A percentile compares a stretch with the other conserved stretches of the same genome.
These are phyloP conservation scores for Erebia palarica DNA, from an alignment of 2,888 invertebrate species.

Conservation along the genomic window DNA sequence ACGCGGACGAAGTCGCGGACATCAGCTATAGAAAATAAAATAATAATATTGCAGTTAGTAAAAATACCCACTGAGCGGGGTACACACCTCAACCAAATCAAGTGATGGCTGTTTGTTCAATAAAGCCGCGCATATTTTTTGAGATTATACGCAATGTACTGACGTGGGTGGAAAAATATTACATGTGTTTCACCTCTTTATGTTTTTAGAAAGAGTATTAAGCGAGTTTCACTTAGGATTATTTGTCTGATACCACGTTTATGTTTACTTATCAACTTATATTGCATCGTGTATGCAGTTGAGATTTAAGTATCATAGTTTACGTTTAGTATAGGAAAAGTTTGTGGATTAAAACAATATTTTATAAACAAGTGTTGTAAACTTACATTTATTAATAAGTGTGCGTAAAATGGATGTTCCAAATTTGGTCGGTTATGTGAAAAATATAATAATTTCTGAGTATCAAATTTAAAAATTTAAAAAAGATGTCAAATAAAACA, in stretches of 20 bases:
- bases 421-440: not conserved
- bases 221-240: conserved; percentile 32
- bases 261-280: conserved; percentile 26
- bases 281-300: conserved; percentile 21
- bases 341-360: conserved; percentile 16
- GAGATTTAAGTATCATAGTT: not conserved
- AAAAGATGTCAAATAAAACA: conserved; percentile 87
- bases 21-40: not conserved
- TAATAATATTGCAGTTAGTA: not conserved
- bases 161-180: conserved; percentile 33
- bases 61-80: conserved; percentile 1
- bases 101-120: conserved; percentile 57
- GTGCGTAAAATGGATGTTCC: not conserved
- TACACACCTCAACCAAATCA: conserved; percentile 26
- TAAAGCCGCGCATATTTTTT: conserved; percentile 48
- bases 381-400: conserved; percentile 9
- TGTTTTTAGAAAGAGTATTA: conserved; percentile 31
- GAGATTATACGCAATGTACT: conserved; percentile 36
- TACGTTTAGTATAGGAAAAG: not conserved
- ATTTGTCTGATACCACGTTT: conserved; percentile 30
- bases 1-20: not conserved
- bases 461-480: not conserved
- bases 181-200: conserved; percentile 28
- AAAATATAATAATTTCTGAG: not conserved
- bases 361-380: conserved; percentile 12